Evolutionary conservation across 2,113 vertebrate genomes (phyloP), one percentile per base, ranked within the genome.

Genomic region (Scolopax mira): DNA sequence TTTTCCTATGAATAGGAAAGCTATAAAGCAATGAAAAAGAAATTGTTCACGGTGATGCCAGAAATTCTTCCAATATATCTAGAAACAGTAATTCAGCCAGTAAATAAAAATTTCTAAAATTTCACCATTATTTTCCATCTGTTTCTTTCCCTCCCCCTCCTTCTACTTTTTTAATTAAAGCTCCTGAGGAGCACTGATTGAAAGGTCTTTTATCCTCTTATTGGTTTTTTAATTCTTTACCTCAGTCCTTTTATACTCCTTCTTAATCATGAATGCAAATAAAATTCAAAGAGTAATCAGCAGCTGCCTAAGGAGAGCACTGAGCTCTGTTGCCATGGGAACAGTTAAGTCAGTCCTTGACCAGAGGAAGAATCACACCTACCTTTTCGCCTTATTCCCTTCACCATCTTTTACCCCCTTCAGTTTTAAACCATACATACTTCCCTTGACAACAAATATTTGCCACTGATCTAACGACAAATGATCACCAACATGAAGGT

Each of bases 201-300:
- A 98, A 98, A 97, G 88, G 90, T 97, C 95, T 98, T 98, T 98
- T 97, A 98, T 97, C 94, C 91, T 96, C 96, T 97, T 97, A 96
- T 60, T 97, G 92, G 94, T 97, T 97, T 96, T 96, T 79, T 80
- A 85, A 89, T 96, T 97, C 94, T 96, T 96, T 96, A 98, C 97
- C 92, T 95, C 93, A 79, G 86, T 96, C 91, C 83, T 97, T 98
- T 98, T 93, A 96, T 97, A 95, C 79, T 98, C 80, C 92, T 97
- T 64, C 96, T 98, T 97, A 98, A 98, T 98, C 97, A 97, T 62
- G 95, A 98, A 98, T 98, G 98, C 98, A 98, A 98, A 98, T 98
- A 97, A 96, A 97, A 98, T 98, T 98, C 98, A 88, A 95, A 96
- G 91, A 94, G 96, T 92, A 98, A 98, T 98, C 97, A 98, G 97